Base-by-base conservation (phyloP, 23 tunicate species). In the Trididemnum clinides region DNA sequence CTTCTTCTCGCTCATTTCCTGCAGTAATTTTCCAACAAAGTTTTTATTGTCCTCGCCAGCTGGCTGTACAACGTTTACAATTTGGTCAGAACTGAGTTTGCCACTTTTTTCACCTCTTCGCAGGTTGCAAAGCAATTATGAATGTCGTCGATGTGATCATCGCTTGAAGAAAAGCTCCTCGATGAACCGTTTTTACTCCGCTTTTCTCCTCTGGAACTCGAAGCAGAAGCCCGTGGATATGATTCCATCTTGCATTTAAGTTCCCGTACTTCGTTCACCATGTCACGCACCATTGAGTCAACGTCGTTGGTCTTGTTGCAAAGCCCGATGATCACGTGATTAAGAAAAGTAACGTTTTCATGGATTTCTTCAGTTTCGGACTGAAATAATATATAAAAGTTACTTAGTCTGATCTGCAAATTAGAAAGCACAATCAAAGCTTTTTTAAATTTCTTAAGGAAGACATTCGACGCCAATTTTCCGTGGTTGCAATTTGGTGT, bases 331-430 rank as follows among this genome's bases (percentile, higher is more conserved):
- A 91, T 71, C 7, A 81, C 54, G 64, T 83, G 71, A 57, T 81
- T 74, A 30, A 91, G 72, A 30, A 87, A 64, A n/a, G 83, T 73
- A 51, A 91, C 83, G 54, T 83, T 80, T 74, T 91, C 96, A 6
- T 85, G 96, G 50, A 91, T 91, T 82, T 80, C 90, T 50, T 81
- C 96, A 34, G 82, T 81, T 62, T 91, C 90, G 28, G 96, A 70
- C 95, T 90, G 64, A 63, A 88, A 50, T 51, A 18, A 80, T 1
- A 37, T 20, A 33, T 51, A 15, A 27, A 19, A 59, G 66, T 15
- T 59, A 10, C 25, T 59, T 10, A 28, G 33, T 2, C 80, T 1
- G 22, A 18, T n/a, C n/a, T n/a, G n/a, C n/a, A n/a, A n/a, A n/a
- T n/a, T n/a, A n/a, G n/a, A n/a, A n/a, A n/a, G n/a, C n/a, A n/a